Conservation (phyloP, 2,113 vertebrate genomes). For the Gallinago jamesoni region DNA sequence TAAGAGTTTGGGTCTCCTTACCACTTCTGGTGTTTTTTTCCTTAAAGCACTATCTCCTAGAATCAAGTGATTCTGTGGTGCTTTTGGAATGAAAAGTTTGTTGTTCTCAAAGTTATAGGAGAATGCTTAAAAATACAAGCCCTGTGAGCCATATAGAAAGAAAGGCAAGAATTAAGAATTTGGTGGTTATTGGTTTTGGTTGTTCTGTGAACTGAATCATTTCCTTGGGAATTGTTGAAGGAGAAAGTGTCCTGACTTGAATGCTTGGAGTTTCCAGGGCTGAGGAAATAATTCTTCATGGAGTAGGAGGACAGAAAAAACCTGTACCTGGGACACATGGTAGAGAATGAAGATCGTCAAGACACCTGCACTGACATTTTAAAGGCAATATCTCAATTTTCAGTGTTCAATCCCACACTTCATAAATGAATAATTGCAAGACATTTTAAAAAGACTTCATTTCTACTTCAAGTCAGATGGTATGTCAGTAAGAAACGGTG, state of each 20-base stretch:
- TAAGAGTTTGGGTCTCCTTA: background rate
- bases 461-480: background rate
- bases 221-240: background rate
- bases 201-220: background rate
- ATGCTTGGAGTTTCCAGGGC: background rate
- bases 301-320: background rate
- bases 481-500: background rate
- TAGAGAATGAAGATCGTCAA: background rate
- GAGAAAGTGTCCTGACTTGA: background rate
- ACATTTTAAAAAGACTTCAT: background rate
- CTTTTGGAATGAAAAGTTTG: background rate
- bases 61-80: background rate
- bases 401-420: background rate
- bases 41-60: background rate
- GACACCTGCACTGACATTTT: conserved; percentile 33
- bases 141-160: background rate
- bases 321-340: background rate
- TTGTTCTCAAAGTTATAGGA: background rate
- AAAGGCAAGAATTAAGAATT: background rate
- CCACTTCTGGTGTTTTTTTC: background rate
- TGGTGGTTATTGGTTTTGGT: background rate
- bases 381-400: conserved; percentile 25
- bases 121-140: background rate
- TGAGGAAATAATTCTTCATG: background rate
- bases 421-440: conserved; percentile 5